Evolutionary conservation across 2,113 vertebrate genomes (phyloP), one percentile per base, ranked within the genome.

Genomic region (Macquaria australasica): DNA sequence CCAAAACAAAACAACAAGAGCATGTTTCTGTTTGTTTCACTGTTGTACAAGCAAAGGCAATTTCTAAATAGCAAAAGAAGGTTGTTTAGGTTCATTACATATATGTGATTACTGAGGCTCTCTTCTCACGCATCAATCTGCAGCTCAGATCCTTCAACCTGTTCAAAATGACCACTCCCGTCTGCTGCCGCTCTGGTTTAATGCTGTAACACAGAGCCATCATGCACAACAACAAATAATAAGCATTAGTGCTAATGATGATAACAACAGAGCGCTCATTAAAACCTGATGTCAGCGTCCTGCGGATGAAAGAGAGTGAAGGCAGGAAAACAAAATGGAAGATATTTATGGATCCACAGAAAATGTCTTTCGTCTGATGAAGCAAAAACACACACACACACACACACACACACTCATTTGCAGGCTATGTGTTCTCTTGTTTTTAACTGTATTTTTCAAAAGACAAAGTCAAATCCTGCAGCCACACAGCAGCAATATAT

Each of bases 221-320:
- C 71, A 69, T 60, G 71, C 59, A 60, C 78, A 68, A 37, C 62
- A 79, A 28, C 79, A 67, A 77, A 91, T 83, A 83, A 85, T 82
- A 74, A 87, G 53, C 79, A 82, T 87, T 79, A 79, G 77, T 5
- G 53, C 87, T 85, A 92, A 90, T 51, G 88, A 91, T 77, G 84
- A 21, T 55, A 88, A 91, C 79, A 77, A 80, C 67, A 64, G 64
- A 37, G 73, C 4, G 14, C 88, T 90, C 84, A 84, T 88, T 89
- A 91, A 79, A 87, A 73, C 58, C 66, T 67, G 56, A 64, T 62
- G 86, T 84, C 86, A 83, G 78, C 62, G 15, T 83, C 72, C 83
- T 77, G 73, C 23, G 31, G 50, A 85, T 86, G 79, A 87, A 88
- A 80, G 71, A 51, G 50, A 86, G 37, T 7, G 6, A 10, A 28